phyloP scores from a whole-genome alignment of 53 echinoderm and acorn worm genomes.

The Temnopleurus reevesii region DNA sequence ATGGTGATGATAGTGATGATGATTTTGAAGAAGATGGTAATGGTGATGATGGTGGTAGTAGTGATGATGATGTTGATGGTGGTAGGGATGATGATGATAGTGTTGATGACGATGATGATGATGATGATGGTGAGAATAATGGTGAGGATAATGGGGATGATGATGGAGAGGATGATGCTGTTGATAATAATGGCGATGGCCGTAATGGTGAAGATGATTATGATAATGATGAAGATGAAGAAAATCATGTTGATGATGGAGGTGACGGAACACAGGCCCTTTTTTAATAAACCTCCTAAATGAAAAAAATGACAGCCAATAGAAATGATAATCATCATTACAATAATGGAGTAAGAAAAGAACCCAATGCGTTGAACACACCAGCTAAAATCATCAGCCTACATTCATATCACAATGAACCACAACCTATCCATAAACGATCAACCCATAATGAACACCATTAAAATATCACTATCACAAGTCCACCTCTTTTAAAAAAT shows the following conservation, averaged over 20 bases:
- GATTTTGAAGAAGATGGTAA: neutral
- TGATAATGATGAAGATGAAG: neutral
- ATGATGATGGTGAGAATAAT: neutral
- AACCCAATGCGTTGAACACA: neutral
- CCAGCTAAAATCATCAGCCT: neutral
- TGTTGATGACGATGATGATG: neutral
- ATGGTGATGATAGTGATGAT: neutral
- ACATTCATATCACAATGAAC: neutral
- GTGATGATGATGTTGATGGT: neutral
- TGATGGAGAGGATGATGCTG: neutral
- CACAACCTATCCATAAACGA: neutral
- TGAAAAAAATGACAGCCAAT: too few species aligned
- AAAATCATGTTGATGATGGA: neutral
- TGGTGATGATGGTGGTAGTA: neutral
- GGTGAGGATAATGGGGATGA: neutral
- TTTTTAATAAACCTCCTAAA: too few species aligned
- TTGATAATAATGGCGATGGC: neutral
- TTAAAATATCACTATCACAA: constrained; percentile 23
- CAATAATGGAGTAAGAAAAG: neutral
- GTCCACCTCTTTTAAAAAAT: neutral
- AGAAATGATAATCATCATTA: neutral
- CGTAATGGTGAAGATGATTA: neutral
- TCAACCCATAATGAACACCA: neutral
- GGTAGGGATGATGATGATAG: neutral
- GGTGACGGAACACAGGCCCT: too few species aligned